Conservation (phyloP, 1,140 invertebrate genomes). For the Brachystomella parvula region DNA sequence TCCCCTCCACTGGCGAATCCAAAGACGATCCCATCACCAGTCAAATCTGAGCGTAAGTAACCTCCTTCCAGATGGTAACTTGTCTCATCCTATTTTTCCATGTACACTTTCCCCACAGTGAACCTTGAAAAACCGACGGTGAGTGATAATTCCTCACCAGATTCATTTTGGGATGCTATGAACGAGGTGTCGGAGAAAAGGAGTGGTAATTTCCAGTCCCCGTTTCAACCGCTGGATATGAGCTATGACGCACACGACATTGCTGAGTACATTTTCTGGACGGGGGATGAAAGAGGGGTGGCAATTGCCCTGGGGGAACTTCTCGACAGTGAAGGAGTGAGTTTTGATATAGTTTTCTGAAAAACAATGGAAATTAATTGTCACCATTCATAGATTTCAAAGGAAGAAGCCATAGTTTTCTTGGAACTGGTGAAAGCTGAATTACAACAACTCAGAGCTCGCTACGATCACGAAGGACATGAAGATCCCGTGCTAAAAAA, state of each 20-base stretch:
- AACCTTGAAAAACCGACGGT: constrained; percentile 25
- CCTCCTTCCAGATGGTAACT: no score
- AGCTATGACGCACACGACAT: constrained; percentile 33
- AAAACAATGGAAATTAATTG: neutral
- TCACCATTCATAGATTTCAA: neutral
- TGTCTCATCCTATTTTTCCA: no score
- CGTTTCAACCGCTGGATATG: constrained; percentile 7
- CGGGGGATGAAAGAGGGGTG: constrained; percentile 64
- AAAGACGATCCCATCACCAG: no score
- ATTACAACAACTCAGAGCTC: neutral
- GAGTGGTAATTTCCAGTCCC: neutral
- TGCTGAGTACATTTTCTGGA: constrained; percentile 69
- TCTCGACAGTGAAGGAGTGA: constrained; percentile 60
- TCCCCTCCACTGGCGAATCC: no score
- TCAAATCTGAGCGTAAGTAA: no score
- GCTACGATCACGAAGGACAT: neutral
- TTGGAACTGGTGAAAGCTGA: neutral
- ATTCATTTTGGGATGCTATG: neutral
- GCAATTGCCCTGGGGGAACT: constrained; percentile 63
- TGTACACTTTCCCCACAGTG: no score
- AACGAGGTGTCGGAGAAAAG: neutral
- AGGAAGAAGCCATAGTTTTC: neutral
- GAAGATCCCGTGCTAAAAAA: neutral
- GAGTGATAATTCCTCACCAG: constrained; percentile 30
- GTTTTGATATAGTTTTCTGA: constrained; percentile 29